Conservation (phyloP, 1,140 invertebrate genomes). For the Subanguina moxae region DNA sequence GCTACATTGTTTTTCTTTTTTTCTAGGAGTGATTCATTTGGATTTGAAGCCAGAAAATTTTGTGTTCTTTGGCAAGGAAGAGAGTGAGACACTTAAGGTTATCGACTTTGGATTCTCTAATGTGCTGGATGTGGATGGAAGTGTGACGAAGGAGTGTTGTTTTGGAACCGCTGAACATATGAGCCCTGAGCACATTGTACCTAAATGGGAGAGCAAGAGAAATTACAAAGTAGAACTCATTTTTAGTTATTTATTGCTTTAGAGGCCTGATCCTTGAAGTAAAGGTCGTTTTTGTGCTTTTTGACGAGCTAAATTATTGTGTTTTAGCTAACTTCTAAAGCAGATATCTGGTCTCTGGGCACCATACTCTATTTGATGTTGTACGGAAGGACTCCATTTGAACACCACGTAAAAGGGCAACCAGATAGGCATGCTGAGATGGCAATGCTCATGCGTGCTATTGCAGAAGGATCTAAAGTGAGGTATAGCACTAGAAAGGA, state of each 20-base stretch:
- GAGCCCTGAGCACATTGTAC: conserved; percentile 9
- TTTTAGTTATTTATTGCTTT: neutral
- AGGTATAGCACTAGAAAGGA: too few species aligned
- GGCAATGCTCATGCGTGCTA: too few species aligned
- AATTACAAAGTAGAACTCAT: conserved; percentile 2
- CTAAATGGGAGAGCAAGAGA: neutral
- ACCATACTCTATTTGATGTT: neutral
- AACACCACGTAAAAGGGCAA: neutral
- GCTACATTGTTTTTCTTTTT: neutral
- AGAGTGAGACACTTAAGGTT: conserved; percentile 1
- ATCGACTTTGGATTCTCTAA: conserved; percentile 12
- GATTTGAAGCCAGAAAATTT: conserved; percentile 18
- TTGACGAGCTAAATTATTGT: too few species aligned
- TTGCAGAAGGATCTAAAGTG: too few species aligned
- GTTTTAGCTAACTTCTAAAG: conserved; percentile 4
- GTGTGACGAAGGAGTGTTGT: neutral
- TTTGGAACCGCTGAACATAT: neutral
- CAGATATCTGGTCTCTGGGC: conserved; percentile 14
- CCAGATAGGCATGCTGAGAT: neutral
- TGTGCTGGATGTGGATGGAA: conserved; percentile 2
- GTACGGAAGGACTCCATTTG: neutral
- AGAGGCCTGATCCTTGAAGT: neutral
- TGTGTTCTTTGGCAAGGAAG: neutral
- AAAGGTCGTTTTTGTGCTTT: too few species aligned
- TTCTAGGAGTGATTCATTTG: conserved; percentile 13